Evolutionary conservation across 1,140 invertebrate species (phyloP), one percentile per base, ranked within the genome.

Genomic region (Brachionus plicatilis): DNA sequence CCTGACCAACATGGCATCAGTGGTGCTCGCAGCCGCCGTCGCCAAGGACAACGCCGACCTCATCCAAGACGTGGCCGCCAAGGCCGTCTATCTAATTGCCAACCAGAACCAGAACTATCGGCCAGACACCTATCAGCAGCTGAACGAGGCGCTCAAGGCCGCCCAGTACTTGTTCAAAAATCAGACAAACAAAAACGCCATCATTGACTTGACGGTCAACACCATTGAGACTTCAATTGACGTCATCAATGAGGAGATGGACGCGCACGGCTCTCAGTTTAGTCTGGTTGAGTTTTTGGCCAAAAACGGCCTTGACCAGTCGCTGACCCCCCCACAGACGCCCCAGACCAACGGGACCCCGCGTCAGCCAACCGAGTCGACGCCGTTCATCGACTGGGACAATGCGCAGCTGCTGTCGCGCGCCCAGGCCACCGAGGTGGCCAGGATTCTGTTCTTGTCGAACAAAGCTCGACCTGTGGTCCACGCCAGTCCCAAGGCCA

Each of bases 261-360:
- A 20, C 1, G 53, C 56, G 1, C n/a, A 12, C n/a, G n/a, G 45
- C 43, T 12, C 0, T 14, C 24, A 60, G 1, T 82, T 82, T 47
- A 47, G 33, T 14, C 33, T 82, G 24, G 27, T 17, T 29, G 43
- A 82, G 2, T 82, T 65, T 68, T 82, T 68, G 20, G 29, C n/a
- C 17, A 9, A 29, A 37, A 24, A 17, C 12, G 29, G 11, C 12
- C 11, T 11, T 8, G n/a, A 33, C 33, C 33, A 7, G 1, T 27
- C 11, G 45, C 11, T 68, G 60, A 82, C 79, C 11, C 79, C 79
- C n/a, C 79, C 79, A 20, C 29, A 82, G n/a, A 82, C 79, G 14
- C 79, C 79, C 12, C 56, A 82, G 27, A 43, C 24, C 11, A 47
- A 76, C 27, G 7, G 11, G 12, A 3, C 2, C n/a, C 14, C 33